These are phyloP conservation scores for Tupaia tana DNA, from an alignment of 2,113 vertebrate species.

Conservation along the genomic window DNA sequence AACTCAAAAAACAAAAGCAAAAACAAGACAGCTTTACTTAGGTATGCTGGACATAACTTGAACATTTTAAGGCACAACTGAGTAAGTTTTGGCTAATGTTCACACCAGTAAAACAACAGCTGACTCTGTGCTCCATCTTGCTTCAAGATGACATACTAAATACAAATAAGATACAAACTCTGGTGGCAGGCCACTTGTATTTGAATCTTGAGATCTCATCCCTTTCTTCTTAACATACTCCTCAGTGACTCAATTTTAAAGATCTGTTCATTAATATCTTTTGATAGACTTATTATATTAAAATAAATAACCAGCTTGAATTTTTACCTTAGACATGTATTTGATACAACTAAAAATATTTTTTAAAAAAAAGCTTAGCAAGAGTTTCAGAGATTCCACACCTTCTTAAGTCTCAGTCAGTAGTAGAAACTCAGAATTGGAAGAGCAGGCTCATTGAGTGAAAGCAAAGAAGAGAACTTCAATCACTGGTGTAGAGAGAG, in stretches of 20 bases:
- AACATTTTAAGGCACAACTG: background rate
- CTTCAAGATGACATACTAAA: slow-evolving; percentile 41
- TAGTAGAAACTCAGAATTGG: background rate
- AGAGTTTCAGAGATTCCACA: background rate
- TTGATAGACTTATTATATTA: background rate
- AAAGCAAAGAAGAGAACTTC: background rate
- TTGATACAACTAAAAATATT: background rate
- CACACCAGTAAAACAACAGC: background rate
- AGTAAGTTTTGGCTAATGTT: background rate
- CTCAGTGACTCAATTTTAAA: background rate
- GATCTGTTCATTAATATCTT: background rate
- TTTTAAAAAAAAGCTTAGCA: background rate
- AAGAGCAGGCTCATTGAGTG: background rate
- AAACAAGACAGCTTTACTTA: background rate
- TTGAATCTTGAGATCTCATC: background rate
- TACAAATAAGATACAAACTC: background rate
- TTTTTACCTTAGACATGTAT: background rate
- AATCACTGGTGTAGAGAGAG: background rate
- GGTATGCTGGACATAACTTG: background rate
- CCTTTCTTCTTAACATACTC: background rate
- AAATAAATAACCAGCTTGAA: background rate
- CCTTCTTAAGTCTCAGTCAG: background rate
- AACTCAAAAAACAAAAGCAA: no score
- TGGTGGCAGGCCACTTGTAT: background rate
- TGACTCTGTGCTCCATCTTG: background rate